Evolutionary conservation across 2,113 vertebrate species (phyloP).

Genomic region (Brachionichthys hirsutus): DNA sequence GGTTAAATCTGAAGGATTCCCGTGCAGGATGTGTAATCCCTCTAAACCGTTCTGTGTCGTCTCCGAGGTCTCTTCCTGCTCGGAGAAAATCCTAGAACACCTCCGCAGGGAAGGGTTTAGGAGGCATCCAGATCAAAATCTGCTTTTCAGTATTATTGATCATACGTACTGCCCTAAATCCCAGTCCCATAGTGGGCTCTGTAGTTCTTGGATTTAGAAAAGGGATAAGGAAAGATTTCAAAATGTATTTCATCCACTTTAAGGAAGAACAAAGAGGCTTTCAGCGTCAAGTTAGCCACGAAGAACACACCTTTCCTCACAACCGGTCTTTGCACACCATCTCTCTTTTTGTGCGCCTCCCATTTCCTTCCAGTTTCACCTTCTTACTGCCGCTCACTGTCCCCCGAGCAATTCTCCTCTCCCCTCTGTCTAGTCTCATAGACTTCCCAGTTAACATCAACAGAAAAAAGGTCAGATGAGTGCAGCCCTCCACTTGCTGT

Average conservation of each 20-base stretch:
- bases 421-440: constrained; percentile 24
- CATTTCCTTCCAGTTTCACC: constrained; percentile 23
- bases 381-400: constrained; percentile 15
- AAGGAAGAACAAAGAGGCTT: not conserved
- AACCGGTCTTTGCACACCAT: not conserved
- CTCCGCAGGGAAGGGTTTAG: not conserved
- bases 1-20: constrained; percentile 29
- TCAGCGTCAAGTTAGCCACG: too few species aligned
- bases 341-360: not conserved
- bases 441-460: constrained; percentile 40
- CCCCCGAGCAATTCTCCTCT: constrained; percentile 6
- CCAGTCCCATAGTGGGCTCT: not conserved
- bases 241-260: constrained; percentile 1
- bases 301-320: too few species aligned
- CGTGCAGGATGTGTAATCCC: constrained; percentile 8
- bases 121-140: constrained; percentile 31
- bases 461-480: constrained; percentile 34
- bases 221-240: not conserved
- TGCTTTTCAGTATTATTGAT: constrained; percentile 2
- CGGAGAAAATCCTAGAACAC: constrained; percentile 1
- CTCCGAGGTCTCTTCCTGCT: not conserved
- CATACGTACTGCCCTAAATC: not conserved
- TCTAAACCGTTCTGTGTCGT: not conserved
- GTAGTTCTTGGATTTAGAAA: not conserved
- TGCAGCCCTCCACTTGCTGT: constrained; percentile 46